A percentile compares a stretch with the other conserved stretches of the same genome.
Conservation (phyloP, 2,113 vertebrate species). For the Planiliza haematocheilus region DNA sequence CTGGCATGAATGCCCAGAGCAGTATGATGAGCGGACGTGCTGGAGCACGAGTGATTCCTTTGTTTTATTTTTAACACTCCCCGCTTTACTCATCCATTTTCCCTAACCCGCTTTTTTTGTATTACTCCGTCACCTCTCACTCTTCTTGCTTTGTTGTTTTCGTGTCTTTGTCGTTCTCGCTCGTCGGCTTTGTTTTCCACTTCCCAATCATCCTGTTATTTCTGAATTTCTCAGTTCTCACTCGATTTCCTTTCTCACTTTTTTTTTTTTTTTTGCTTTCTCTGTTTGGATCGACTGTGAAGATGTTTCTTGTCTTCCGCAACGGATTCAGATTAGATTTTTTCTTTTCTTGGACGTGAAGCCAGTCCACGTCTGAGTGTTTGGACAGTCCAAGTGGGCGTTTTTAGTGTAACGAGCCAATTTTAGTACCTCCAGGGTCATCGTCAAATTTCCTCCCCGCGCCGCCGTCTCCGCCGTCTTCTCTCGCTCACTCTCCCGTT, state of each 20-base stretch:
- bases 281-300: constrained; percentile 13
- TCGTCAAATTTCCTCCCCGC: constrained; percentile 61
- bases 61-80: constrained; percentile 83
- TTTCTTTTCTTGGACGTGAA: constrained; percentile 25
- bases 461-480: constrained; percentile 14
- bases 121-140: constrained; percentile 23
- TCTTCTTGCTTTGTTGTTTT: constrained; percentile 29
- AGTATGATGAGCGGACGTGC: constrained; percentile 73
- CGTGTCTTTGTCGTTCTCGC: constrained; percentile 13
- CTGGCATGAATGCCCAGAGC: constrained; percentile 76
- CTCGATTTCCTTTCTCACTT: constrained; percentile 23
- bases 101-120: background rate
- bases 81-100: constrained; percentile 47
- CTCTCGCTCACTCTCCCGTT: constrained; percentile 43
- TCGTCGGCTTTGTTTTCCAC: constrained; percentile 14
- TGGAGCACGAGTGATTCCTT: constrained; percentile 72
- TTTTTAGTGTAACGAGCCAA: constrained; percentile 51
- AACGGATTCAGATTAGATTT: background rate
- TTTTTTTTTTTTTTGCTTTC: background rate
- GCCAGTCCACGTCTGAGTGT: constrained; percentile 28
- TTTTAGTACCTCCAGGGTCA: constrained; percentile 69
- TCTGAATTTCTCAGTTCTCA: background rate
- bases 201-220: too few relatives aligned
- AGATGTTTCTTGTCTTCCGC: background rate
- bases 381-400: constrained; percentile 65